Base-by-base conservation (phyloP, 92 coral and sea anemone species). In the Galaxea fascicularis region DNA sequence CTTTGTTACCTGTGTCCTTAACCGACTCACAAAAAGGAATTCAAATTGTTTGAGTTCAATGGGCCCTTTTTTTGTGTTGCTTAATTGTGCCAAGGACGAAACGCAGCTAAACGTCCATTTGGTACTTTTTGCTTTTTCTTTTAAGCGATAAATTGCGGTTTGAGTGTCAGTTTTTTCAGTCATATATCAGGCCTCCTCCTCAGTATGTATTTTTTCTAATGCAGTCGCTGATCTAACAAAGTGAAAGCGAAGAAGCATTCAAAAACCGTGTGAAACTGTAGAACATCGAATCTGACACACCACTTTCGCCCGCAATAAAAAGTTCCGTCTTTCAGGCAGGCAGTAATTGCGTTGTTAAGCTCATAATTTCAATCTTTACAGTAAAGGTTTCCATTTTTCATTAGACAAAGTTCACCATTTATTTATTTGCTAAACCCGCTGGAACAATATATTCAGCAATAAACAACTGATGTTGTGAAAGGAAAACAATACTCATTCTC, bases 301-400 rank as follows among this genome's bases (percentile, higher is more conserved):
- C n/a, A n/a, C n/a, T n/a, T n/a, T n/a, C n/a, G n/a, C n/a, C n/a
- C n/a, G n/a, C n/a, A n/a, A n/a, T n/a, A n/a, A n/a, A n/a, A n/a
- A n/a, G n/a, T n/a, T n/a, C n/a, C n/a, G n/a, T n/a, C n/a, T n/a
- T n/a, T n/a, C n/a, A n/a, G n/a, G n/a, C n/a, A 35, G 14, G 21
- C 20, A 11, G 21, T 57, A 10, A 26, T 20, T 65, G 31, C 18
- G 73, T 20, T 62, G 64, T 27, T 49, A 79, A 65, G 65, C 27
- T 65, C 47, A 66, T 65, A 72, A 13, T 41, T 62, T 45, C 28
- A 62, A 78, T 78, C 73, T 68, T 17, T 35, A 14, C 73, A 5
- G 24, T 31, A 35, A 30, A 9, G 13, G 58, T 45, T 60, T 60
- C 60, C 73, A 20, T 44, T 51, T 75, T 31, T 29, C 67, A 75